Evolutionary conservation across 2,888 invertebrate species (phyloP).

Genomic region (Nomada lathburiana): DNA sequence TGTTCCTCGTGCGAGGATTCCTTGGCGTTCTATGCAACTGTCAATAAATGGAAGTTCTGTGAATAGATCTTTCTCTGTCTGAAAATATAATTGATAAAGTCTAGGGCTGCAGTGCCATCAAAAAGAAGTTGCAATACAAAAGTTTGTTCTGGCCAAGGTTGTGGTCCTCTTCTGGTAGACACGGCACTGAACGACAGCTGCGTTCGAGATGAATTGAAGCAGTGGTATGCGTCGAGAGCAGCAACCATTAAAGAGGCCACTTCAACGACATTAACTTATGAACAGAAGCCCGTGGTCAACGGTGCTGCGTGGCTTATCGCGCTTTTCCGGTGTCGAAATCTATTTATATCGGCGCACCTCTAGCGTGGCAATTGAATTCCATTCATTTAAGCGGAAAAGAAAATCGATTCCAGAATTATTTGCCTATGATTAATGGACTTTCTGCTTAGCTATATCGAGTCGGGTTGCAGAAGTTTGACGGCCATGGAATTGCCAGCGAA

Average conservation of each 20-base stretch:
- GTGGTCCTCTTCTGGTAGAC: not conserved
- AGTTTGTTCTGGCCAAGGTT: not conserved
- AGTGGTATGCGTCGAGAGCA: conserved; percentile 35
- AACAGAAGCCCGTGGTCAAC: conserved; percentile 37
- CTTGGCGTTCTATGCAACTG: no score
- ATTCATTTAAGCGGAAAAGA: not conserved
- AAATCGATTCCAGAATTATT: not conserved
- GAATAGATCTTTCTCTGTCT: not conserved
- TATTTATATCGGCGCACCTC: conserved; percentile 2
- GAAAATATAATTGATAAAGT: not conserved
- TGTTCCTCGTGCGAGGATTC: not conserved
- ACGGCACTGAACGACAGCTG: conserved; percentile 57
- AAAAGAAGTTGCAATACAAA: not conserved
- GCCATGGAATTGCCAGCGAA: conserved; percentile 20
- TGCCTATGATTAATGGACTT: not conserved
- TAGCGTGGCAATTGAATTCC: not conserved
- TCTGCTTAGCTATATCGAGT: not conserved
- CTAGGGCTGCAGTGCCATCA: not conserved
- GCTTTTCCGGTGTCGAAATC: conserved; percentile 24
- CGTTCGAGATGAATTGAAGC: conserved; percentile 53
- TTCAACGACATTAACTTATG: conserved; percentile 55
- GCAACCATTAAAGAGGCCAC: conserved; percentile 49
- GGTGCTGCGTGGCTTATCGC: conserved; percentile 10
- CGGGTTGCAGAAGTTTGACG: conserved; percentile 9
- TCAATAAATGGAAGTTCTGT: not conserved